Base-by-base conservation (phyloP, 2,113 vertebrate genomes). In the Rhipidura dahli region DNA sequence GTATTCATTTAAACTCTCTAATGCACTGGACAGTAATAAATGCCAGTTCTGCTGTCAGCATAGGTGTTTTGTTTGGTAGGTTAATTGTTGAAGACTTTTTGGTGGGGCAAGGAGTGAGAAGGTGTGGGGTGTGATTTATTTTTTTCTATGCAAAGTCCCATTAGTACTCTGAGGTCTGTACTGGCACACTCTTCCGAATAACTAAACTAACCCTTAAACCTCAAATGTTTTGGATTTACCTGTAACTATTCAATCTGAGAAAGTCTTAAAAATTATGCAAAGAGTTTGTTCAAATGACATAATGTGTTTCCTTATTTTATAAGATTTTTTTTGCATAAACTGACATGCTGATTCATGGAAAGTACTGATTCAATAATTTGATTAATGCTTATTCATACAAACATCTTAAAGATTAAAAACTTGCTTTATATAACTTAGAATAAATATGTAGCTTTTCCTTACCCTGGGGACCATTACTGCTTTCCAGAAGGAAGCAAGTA, bases 91-190 rank as follows among this genome's bases (percentile, higher is more conserved):
- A 28, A 16, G 13, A 8, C 16, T 45, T 82, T 83, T 35, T 54
- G 40, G 11, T 30, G 30, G 6, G 22, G 4, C 1, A 2, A 10
- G 26, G 6, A 8, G 2, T 68, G 51, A 86, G 53, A 59, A 44
- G 14, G 10, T 69, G 27, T 35, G 37, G 45, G 7, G 6, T 87
- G 13, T 59, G 30, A 18, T 75, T 69, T 82, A 20, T 15, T 33
- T 28, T 14, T 35, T 12, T 13, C 8, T n/a, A 7, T 9, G 6
- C 28, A 15, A 11, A 16, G 15, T 18, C 33, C 8, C 0, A 0
- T 15, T 57, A 33, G 33, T 30, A 11, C 12, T 50, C 44, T 68
- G 28, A 15, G 12, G 8, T 71, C 71, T 39, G 5, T 30, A 39
- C 10, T 56, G 57, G 26, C 13, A 3, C 37, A 66, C 27, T 77